These are phyloP conservation scores for Pammene fasciana DNA, from an alignment of 2,888 invertebrate genomes.

Conservation along the genomic window DNA sequence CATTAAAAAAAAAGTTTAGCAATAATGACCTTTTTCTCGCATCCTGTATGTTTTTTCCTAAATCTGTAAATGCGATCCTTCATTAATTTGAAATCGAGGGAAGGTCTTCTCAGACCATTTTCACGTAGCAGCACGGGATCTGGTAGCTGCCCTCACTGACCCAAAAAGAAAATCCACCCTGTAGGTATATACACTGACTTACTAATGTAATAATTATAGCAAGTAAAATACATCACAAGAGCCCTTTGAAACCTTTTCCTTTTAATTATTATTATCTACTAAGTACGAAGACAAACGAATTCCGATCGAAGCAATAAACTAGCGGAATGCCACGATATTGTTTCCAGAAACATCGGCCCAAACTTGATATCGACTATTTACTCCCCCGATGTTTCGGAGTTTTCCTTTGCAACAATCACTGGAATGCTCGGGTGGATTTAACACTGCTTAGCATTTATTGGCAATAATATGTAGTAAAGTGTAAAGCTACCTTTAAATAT, in stretches of 20 bases:
- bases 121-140: no score
- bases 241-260: not conserved
- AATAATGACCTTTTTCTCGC: no score
- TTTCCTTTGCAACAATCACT: constrained; percentile 3
- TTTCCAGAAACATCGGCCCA: not conserved
- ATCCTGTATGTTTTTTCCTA: no score
- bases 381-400: not conserved
- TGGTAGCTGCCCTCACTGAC: no score
- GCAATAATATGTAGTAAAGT: no score
- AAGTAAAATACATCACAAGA: not conserved
- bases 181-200: no score
- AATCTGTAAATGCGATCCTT: no score
- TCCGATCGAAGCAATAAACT: not conserved
- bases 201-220: not conserved
- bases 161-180: no score
- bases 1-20: no score
- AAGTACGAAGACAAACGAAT: not conserved
- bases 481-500: not conserved
- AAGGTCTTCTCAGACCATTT: no score
- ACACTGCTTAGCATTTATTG: not conserved
- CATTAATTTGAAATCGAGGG: no score
- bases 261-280: not conserved
- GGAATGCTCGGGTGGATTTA: not conserved
- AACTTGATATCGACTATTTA: not conserved
- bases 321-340: not conserved